These are phyloP conservation scores for Prostheceraeus crozeri DNA, from an alignment of 2,888 invertebrate genomes.

Conservation along the genomic window DNA sequence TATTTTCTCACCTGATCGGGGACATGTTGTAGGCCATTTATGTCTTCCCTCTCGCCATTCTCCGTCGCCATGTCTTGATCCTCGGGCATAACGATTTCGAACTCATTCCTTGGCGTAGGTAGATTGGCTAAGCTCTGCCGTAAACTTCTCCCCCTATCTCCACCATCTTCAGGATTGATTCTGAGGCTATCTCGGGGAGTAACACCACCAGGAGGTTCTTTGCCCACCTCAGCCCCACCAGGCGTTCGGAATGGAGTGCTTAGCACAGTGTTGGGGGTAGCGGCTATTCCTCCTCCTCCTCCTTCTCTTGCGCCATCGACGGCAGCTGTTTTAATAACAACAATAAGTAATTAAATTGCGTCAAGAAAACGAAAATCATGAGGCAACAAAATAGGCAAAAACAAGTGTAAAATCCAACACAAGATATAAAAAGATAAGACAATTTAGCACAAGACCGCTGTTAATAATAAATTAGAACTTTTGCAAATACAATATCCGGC, in stretches of 20 bases:
- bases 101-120: conserved; percentile 88
- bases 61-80: conserved; percentile 61
- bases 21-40: too few species aligned
- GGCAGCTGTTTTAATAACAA: too few species aligned
- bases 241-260: conserved; percentile 55
- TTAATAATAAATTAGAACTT: too few species aligned
- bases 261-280: conserved; percentile 54
- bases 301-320: conserved; percentile 28
- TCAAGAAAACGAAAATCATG: too few species aligned
- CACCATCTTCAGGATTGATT: not conserved
- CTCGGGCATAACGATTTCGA: conserved; percentile 93
- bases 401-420: too few species aligned
- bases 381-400: too few species aligned
- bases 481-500: too few species aligned
- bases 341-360: too few species aligned
- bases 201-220: not conserved
- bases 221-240: conserved; percentile 39
- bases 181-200: not conserved
- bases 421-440: too few species aligned
- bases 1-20: too few species aligned
- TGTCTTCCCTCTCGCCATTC: conserved; percentile 51
- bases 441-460: too few species aligned
- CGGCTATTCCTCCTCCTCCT: conserved; percentile 22
- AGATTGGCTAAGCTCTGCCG: conserved; percentile 70
- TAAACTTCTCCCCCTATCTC: too few species aligned